Evolutionary conservation across 2,113 vertebrate species (phyloP), one percentile per base, ranked within the genome.

Genomic region (Hymenochirus boettgeri): DNA sequence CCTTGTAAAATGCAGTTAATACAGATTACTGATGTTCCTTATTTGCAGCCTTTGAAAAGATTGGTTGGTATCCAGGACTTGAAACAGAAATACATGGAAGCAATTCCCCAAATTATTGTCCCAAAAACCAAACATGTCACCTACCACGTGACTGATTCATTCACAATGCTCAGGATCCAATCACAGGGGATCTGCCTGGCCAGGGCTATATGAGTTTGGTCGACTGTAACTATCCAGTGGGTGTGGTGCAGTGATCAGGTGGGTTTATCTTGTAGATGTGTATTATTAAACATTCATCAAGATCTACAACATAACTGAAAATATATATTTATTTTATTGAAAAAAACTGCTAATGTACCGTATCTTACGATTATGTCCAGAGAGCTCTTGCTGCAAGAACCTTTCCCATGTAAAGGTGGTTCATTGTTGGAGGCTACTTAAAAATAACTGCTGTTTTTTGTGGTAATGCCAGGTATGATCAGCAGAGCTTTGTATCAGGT

Each of bases 231-330:
- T 74, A 87, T 93, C 70, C 87, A 90, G 17, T 99, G 96, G 95
- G 90, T 85, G 75, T 99, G 95, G 95, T 99, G 96, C 73, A 88
- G 90, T 6, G 95, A 99, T 69, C 95, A 99, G 95, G 96, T 97
- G 78, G 82, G 61, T 35, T 31, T 31, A 6, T 6, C 5, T 6
- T 31, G 5, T 31, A 6, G 10, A 6, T 31, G 5, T 31, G 5
- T 10, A 31, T 31, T 31, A 31, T 31, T 6, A 31, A 31, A 31
- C 5, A n/a, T n/a, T n/a, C n/a, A n/a, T n/a, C n/a, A n/a, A n/a
- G n/a, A n/a, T n/a, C n/a, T n/a, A n/a, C n/a, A n/a, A n/a, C n/a
- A n/a, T n/a, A n/a, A n/a, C n/a, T n/a, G n/a, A n/a, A n/a, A n/a
- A n/a, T n/a, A n/a, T n/a, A n/a, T n/a, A n/a, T n/a, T n/a, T n/a